Base-by-base conservation (phyloP, 23 tunicate species). In the Corella eumyota region DNA sequence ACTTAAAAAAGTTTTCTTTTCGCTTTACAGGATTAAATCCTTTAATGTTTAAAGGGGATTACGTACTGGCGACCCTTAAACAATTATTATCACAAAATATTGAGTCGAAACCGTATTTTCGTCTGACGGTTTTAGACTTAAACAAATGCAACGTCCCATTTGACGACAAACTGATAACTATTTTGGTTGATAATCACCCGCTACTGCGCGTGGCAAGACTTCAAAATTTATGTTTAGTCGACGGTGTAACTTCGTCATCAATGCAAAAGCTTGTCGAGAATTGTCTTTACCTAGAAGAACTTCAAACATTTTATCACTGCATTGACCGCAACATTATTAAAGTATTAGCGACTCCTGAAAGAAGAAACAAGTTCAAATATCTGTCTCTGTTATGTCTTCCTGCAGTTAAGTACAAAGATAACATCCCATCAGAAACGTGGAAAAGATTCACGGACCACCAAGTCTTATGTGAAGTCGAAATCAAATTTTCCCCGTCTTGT, bases 1-100 rank as follows among this genome's bases (percentile, higher is more conserved):
- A 68, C 30, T 27, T 77, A 3, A 32, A 56, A 17, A 65, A 55
- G 40, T 75, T 75, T 45, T 54, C 40, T 35, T 75, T 75, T 40
- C 59, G 37, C 30, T 68, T 77, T 50, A 65, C 83, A 29, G 83
- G 68, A 9, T 30, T 21, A 6, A 77, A 77, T 47, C 83, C 83
- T 11, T 50, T 60, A 9, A 38, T 46, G 44, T 68, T 67, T 26
- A 58, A 68, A 25, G 73, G 74, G 1, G 60, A 34, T 15, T 49
- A 33, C 27, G 48, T 77, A 33, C 28, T 77, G 22, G 49, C 53
- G 17, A 45, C 71, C 32, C 45, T 77, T 24, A 77, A 77, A 58
- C 33, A 48, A 23, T 36, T 77, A n/a, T 35, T 77, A 29, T 48
- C 71, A 1, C 44, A 51, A 25, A 29, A 45, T 2, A 50, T 11